phyloP scores from a whole-genome alignment of 1,140 invertebrate genomes.

The Lerema accius region DNA sequence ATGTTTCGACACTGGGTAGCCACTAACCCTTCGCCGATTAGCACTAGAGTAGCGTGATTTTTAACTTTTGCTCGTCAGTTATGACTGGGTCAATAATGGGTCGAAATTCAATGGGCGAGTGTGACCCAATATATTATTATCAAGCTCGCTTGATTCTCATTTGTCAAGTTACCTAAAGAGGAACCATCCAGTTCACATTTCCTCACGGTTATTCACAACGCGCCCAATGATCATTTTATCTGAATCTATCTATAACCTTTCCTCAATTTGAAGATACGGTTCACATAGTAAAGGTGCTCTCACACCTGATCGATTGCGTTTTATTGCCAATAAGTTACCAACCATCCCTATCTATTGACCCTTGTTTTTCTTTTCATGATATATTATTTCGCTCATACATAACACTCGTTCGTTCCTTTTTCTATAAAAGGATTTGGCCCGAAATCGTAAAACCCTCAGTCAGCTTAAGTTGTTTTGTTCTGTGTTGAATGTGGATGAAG shows the following conservation, averaged over 20 bases:
- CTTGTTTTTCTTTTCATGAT: conserved; percentile 33
- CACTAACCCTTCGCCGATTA: too few relatives aligned
- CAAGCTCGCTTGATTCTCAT: too few relatives aligned
- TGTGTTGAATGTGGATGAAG: conserved; percentile 8
- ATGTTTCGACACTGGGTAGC: too few relatives aligned
- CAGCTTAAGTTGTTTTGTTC: conserved; percentile 11
- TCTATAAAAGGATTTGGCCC: conserved; percentile 17
- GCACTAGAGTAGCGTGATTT: too few relatives aligned
- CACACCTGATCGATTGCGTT: conserved; percentile 20
- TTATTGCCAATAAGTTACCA: conserved; percentile 25
- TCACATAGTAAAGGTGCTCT: conserved; percentile 6
- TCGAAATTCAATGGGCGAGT: too few relatives aligned
- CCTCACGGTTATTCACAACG: too few relatives aligned
- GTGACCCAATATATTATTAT: too few relatives aligned
- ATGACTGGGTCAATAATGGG: too few relatives aligned
- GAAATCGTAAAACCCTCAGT: conserved; percentile 14
- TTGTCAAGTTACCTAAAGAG: too few relatives aligned
- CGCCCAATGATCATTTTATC: too few relatives aligned
- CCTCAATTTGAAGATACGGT: conserved; percentile 5
- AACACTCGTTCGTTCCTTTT: conserved; percentile 13
- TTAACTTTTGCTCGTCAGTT: too few relatives aligned
- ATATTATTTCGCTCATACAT: conserved; percentile 28
- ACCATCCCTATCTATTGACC: conserved; percentile 27
- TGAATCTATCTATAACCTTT: background rate
- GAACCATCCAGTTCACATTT: too few relatives aligned